These are phyloP conservation scores for Fregata magnificens DNA, from an alignment of 2,113 vertebrate genomes.

Conservation along the genomic window DNA sequence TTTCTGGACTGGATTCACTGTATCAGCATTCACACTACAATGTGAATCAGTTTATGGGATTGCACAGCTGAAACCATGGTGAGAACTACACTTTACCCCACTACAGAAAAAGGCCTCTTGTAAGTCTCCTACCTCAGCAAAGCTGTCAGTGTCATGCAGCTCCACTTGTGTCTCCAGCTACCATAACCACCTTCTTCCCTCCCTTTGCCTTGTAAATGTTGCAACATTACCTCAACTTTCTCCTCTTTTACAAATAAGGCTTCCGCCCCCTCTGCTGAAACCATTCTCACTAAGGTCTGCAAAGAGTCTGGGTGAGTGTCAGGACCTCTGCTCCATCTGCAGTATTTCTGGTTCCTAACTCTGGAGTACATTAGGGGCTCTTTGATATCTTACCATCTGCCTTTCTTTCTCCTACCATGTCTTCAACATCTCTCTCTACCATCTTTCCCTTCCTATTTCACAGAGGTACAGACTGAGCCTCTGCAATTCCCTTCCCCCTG, in stretches of 20 bases:
- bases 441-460: not conserved
- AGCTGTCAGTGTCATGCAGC: not conserved
- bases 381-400: not conserved
- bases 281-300: not conserved
- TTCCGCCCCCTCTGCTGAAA: not conserved
- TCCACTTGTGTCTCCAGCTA: not conserved
- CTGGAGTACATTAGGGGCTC: not conserved
- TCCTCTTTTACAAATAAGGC: not conserved
- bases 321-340: not conserved
- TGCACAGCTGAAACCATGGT: not conserved
- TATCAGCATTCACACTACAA: not conserved
- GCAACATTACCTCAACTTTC: not conserved
- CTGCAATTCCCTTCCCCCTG: not conserved
- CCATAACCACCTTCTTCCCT: not conserved
- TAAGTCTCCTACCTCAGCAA: not conserved
- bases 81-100: not conserved
- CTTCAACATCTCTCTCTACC: not conserved
- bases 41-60: not conserved
- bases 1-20: not conserved
- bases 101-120: not conserved
- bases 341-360: not conserved
- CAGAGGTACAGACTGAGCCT: not conserved
- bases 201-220: not conserved
- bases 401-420: rapidly evolving
- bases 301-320: not conserved